Evolutionary conservation across 2,113 vertebrate genomes (phyloP).

Genomic region (Smithornis capensis): DNA sequence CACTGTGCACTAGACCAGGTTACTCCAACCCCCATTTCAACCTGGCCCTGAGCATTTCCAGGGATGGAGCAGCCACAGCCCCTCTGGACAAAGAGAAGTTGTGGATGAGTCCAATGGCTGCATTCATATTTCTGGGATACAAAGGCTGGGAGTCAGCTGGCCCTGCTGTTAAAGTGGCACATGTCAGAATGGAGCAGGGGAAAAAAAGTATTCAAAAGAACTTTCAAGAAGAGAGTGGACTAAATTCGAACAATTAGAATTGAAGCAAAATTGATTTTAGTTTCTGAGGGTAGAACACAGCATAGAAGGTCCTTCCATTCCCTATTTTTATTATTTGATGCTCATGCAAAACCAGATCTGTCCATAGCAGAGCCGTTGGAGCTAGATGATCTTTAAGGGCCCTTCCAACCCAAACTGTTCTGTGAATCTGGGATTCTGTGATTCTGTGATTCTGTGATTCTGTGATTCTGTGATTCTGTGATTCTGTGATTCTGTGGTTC

Average conservation of each 20-base stretch:
- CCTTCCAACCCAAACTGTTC: neutral
- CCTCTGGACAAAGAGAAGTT: neutral
- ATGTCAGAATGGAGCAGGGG: neutral
- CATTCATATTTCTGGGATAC: rapidly evolving
- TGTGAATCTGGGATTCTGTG: too few relatives aligned
- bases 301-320: neutral
- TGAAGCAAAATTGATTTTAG: neutral
- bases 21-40: rapidly evolving
- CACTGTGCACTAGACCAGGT: neutral
- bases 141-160: neutral
- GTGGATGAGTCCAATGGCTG: neutral
- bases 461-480: neutral
- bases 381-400: neutral
- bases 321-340: neutral
- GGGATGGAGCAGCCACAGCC: neutral
- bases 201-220: neutral
- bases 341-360: rapidly evolving
- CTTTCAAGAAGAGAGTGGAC: neutral
- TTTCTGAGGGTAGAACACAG: neutral
- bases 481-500: neutral
- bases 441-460: too few relatives aligned
- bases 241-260: neutral
- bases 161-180: neutral
- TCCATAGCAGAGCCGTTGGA: neutral
- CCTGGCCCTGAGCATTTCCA: rapidly evolving